Conservation (phyloP, 1,140 invertebrate species). For the Cherax destructor region DNA sequence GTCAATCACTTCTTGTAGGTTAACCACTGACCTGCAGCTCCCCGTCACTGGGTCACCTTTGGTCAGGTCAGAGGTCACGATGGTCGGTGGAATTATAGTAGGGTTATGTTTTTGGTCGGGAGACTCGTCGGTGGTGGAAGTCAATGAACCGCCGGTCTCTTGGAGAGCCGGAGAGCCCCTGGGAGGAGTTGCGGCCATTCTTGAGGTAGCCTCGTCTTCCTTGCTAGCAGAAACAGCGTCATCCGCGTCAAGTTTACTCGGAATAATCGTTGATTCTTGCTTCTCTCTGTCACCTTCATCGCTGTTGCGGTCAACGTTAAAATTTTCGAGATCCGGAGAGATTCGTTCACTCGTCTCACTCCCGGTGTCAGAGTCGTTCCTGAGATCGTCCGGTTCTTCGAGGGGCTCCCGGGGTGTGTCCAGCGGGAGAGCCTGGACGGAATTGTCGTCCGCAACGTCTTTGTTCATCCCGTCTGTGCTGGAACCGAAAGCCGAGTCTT, state of each 20-base stretch:
- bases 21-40: neutral
- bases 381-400: neutral
- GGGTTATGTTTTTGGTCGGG: neutral
- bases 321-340: neutral
- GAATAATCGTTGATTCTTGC: neutral
- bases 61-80: conserved; percentile 31
- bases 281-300: neutral
- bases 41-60: neutral
- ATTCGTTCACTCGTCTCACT: neutral
- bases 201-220: neutral
- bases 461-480: conserved; percentile 18
- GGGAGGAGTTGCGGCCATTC: neutral
- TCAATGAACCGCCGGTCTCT: neutral
- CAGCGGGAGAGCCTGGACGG: neutral
- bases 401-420: neutral
- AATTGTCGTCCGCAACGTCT: neutral
- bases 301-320: neutral
- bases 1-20: conserved; percentile 53
- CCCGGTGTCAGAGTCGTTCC: neutral
- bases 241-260: neutral
- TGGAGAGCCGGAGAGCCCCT: neutral
- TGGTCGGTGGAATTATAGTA: conserved; percentile 9
- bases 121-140: neutral
- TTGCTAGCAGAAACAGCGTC: neutral
- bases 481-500: conserved; percentile 46